Evolutionary conservation across 2,797 vertebrate genomes (phyloP), one percentile per base, ranked within the genome.

Genomic region (Neosalanx taihuensis): DNA sequence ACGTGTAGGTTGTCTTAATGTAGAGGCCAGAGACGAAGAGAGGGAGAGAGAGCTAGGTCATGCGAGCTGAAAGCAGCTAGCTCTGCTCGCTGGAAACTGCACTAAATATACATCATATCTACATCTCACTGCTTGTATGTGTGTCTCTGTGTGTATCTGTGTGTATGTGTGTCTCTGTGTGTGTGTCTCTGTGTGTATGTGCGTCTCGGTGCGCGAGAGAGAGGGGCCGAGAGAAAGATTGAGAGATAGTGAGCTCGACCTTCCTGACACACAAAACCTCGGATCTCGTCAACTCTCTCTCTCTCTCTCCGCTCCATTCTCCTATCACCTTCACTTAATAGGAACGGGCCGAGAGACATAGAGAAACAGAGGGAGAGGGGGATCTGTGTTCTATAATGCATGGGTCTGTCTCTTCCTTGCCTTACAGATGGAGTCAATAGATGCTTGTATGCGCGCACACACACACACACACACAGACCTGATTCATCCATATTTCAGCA

Each of bases 401-500:
- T 69, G 67, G 67, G 6, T 20, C 66, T 57, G 49, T 49, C 53
- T 35, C 30, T 49, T 20, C 31, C 18, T n/a, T 57, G n/a, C n/a
- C 51, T 4, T 3, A 29, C 70, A 62, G 26, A 15, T 60, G 64
- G 23, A 33, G 29, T 12, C 73, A 76, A 65, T 76, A 71, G 51
- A 71, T 68, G 5, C 66, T 70, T 23, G 46, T 35, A 67, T 9
- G 30, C 3, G 59, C 63, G 67, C 26, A 62, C 67, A 69, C 46
- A 62, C 33, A 70, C 68, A 70, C 69, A 70, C 63, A 72, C 58
- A 72, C 60, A 72, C 60, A 72, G 60, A 62, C 65, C 37, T 64
- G 49, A 80, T 80, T 83, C 91, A 92, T 92, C 85, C 90, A 92
- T 92, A 91, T 89, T 92, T 92, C 81, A 92, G 85, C 51, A 83